phyloP scores from a whole-genome alignment of 2,888 invertebrate species.

The Pachycephus smyrnensis region DNA sequence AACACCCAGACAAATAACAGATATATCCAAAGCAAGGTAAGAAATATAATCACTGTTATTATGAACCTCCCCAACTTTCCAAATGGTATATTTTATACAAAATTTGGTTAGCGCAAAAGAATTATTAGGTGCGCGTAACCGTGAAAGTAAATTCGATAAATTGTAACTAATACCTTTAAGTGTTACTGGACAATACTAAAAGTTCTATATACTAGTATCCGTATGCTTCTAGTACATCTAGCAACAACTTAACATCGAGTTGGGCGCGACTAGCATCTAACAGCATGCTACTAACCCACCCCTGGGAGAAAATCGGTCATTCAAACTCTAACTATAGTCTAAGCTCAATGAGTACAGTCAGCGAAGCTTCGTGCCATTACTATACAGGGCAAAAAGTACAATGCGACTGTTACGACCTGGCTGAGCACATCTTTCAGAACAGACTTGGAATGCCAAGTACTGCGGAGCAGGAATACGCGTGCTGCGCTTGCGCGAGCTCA shows the following conservation, averaged over 20 bases:
- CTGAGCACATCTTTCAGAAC: conserved; percentile 28
- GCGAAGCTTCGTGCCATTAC: conserved; percentile 43
- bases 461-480: conserved; percentile 32
- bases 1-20: conserved; percentile 32
- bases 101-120: not conserved
- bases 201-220: conserved; percentile 19
- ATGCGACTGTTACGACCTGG: conserved; percentile 49
- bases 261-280: conserved; percentile 59
- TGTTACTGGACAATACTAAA: not conserved
- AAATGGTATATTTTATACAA: not conserved
- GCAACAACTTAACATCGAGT: conserved; percentile 54
- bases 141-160: not conserved
- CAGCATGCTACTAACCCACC: conserved; percentile 59
- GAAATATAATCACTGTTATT: not conserved
- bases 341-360: conserved; percentile 43
- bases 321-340: conserved; percentile 44
- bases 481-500: not conserved
- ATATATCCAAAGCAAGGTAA: conserved; percentile 50
- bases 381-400: conserved; percentile 34
- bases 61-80: too few species aligned
- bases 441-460: conserved; percentile 24
- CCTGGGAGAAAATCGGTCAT: conserved; percentile 25
- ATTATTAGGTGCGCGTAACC: not conserved
- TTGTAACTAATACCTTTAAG: not conserved
- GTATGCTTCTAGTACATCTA: conserved; percentile 56